Conservation (phyloP, 2,797 vertebrate genomes). For the Kryptopterus vitreolus region DNA sequence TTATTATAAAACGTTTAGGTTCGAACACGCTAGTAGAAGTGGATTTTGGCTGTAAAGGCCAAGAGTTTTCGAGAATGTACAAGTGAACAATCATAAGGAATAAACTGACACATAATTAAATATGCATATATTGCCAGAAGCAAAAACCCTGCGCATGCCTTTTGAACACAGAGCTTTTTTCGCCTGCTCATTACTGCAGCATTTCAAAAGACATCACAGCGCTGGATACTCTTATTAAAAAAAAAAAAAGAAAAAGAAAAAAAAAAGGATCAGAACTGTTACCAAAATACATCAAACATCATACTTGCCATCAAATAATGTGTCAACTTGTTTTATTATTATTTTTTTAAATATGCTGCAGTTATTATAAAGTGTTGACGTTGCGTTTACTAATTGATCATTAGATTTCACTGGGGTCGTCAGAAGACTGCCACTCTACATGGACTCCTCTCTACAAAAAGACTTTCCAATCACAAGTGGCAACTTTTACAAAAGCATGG, state of each 20-base stretch:
- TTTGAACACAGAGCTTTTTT: slow-evolving; percentile 65
- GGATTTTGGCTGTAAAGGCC: slow-evolving; percentile 36
- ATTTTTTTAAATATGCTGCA: slow-evolving; percentile 21
- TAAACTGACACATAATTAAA: slow-evolving; percentile 64
- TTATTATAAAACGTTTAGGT: slow-evolving; percentile 14
- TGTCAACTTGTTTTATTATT: slow-evolving; percentile 5
- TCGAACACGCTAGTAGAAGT: background rate
- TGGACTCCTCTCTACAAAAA: too few species aligned
- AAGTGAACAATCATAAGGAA: slow-evolving; percentile 36
- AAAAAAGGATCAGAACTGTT: slow-evolving; percentile 65
- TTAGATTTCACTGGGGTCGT: slow-evolving; percentile 1
- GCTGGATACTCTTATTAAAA: slow-evolving; percentile 58
- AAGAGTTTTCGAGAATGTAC: slow-evolving; percentile 16
- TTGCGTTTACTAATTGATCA: slow-evolving; percentile 23
- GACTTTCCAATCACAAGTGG: too few species aligned
- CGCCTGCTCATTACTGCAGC: slow-evolving; percentile 62
- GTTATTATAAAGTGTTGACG: slow-evolving; percentile 28
- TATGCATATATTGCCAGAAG: slow-evolving; percentile 61
- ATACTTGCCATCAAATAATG: slow-evolving; percentile 15
- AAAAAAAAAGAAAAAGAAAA: slow-evolving; percentile 45
- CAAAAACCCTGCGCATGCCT: slow-evolving; percentile 48
- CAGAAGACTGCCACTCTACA: background rate
- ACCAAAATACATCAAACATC: slow-evolving; percentile 42
- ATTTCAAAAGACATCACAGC: slow-evolving; percentile 64
- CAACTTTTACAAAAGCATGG: too few species aligned